Evolutionary conservation across 53 echinoderm and acorn worm species (phyloP).

Genomic region (Echinarachnius parma): DNA sequence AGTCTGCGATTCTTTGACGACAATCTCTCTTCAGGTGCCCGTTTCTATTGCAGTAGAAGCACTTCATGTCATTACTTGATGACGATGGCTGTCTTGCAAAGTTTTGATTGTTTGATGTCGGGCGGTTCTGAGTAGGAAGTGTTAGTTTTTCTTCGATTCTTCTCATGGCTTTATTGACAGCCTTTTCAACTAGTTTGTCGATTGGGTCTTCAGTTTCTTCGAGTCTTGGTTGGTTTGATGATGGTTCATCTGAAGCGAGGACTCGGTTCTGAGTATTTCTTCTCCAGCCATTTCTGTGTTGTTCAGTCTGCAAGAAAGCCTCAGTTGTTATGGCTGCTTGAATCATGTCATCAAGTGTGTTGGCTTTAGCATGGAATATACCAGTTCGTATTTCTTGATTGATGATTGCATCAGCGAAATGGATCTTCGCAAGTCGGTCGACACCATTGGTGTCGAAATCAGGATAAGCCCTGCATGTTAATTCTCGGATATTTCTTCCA

Average conservation of each 20-base stretch:
- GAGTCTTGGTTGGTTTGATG: not conserved
- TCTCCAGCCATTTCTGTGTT: not conserved
- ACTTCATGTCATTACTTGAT: not conserved
- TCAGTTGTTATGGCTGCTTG: constrained; percentile 14
- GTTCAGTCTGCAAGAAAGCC: constrained; percentile 1
- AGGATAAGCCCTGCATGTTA: constrained; percentile 10
- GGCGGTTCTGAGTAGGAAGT: not conserved
- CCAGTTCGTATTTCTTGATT: constrained; percentile 2
- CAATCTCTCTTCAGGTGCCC: constrained; percentile 15
- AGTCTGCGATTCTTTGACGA: not conserved
- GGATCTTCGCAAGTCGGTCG: constrained; percentile 17
- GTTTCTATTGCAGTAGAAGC: constrained; percentile 11
- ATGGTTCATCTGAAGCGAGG: not conserved
- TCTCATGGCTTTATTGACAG: not conserved
- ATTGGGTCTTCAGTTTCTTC: not conserved
- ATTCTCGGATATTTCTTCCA: constrained; percentile 18
- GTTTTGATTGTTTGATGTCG: not conserved
- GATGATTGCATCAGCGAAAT: constrained; percentile 8
- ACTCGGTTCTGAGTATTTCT: not conserved
- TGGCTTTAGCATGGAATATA: constrained; percentile 7
- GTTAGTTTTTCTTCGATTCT: no score
- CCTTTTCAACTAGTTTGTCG: not conserved
- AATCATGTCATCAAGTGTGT: constrained; percentile 13
- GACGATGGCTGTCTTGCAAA: not conserved
- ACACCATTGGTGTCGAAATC: constrained; percentile 4